Evolutionary conservation across 2,797 vertebrate species (phyloP).

Genomic region (Tadarida brasiliensis): DNA sequence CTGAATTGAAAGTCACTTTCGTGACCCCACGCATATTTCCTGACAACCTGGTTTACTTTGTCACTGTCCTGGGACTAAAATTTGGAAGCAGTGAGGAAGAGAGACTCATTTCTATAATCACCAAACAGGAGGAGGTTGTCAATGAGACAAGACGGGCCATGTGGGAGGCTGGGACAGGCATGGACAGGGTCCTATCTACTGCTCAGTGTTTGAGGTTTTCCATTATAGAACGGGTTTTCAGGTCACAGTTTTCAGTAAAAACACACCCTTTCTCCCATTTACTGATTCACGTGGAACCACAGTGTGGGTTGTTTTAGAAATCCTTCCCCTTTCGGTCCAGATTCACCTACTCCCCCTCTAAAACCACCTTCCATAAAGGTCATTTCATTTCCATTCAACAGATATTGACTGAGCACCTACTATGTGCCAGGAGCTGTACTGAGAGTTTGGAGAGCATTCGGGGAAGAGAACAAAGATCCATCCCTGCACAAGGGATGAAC

Average conservation of each 20-base stretch:
- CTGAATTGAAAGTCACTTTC: not conserved
- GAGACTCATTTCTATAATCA: not conserved
- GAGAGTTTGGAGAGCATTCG: not conserved
- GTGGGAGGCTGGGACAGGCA: not conserved
- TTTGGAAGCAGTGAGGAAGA: not conserved
- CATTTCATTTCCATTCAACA: not conserved
- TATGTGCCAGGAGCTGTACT: not conserved
- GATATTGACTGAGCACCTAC: not conserved
- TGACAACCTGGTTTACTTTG: not conserved
- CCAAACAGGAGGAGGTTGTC: not conserved
- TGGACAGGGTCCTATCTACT: rapidly evolving
- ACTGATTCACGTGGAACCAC: not conserved
- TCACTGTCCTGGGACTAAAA: not conserved
- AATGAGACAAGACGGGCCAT: not conserved
- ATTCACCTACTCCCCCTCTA: not conserved
- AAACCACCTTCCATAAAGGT: not conserved
- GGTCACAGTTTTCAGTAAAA: not conserved
- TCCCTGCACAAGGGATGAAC: not conserved
- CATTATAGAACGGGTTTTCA: not conserved
- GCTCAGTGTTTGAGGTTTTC: not conserved
- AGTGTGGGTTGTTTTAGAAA: not conserved
- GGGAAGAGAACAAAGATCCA: not conserved
- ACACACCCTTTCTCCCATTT: not conserved
- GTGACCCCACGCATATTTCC: not conserved
- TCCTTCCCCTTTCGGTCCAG: not conserved